These are phyloP conservation scores for Scelioninae gen. 1 DNA, from an alignment of 2,888 invertebrate genomes.

Conservation along the genomic window DNA sequence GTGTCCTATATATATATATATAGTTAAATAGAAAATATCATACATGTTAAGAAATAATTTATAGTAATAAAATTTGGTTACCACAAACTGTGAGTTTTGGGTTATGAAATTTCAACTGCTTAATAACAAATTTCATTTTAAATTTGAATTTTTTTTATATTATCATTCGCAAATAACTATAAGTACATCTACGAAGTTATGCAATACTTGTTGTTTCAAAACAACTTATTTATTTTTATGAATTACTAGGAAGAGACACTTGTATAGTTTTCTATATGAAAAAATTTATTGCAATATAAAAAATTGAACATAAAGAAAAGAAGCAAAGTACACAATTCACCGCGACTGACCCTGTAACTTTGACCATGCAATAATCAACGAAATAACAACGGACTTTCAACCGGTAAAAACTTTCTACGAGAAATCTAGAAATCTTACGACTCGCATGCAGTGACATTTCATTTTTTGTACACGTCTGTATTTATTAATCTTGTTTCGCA, in stretches of 20 bases:
- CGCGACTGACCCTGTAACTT: conserved; percentile 64
- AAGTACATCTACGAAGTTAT: neutral
- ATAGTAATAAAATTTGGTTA: too few relatives aligned
- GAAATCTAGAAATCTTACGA: conserved; percentile 65
- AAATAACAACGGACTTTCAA: conserved; percentile 72
- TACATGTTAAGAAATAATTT: too few relatives aligned
- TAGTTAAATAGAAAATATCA: too few relatives aligned
- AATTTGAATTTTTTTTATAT: neutral
- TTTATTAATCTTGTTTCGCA: conserved; percentile 42
- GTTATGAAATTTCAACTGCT: too few relatives aligned
- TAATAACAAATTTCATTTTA: neutral
- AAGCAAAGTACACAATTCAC: conserved; percentile 2
- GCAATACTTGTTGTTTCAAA: neutral
- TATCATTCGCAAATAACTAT: too few relatives aligned
- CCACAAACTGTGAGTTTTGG: too few relatives aligned
- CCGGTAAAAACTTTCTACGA: conserved; percentile 74
- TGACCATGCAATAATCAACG: conserved; percentile 71
- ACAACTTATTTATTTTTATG: neutral
- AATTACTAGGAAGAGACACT: too few relatives aligned
- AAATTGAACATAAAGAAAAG: neutral
- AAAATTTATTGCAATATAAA: neutral
- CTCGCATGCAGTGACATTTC: conserved; percentile 49
- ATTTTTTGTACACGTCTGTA: conserved; percentile 24
- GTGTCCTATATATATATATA: too few relatives aligned
- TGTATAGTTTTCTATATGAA: neutral